Conservation (phyloP, 2,113 vertebrate genomes). For the Halichoeres trimaculatus region DNA sequence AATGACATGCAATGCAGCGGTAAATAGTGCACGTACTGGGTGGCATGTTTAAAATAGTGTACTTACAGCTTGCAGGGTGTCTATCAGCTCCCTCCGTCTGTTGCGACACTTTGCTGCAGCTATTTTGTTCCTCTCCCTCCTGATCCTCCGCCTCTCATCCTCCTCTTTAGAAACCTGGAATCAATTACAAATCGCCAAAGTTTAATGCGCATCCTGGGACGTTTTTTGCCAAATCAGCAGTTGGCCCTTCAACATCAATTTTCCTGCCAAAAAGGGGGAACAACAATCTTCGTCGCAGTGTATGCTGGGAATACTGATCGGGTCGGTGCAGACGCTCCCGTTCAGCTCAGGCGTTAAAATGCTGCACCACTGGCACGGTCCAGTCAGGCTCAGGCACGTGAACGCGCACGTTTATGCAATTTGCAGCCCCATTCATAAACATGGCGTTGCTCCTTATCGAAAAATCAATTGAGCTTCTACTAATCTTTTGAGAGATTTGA, state of each 20-base stretch:
- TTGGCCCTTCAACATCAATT: slow-evolving; percentile 31
- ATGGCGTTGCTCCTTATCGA: slow-evolving; percentile 17
- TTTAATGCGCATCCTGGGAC: slow-evolving; percentile 24
- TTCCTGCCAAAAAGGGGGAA: slow-evolving; percentile 18
- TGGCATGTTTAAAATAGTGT: background rate
- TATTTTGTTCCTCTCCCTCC: slow-evolving; percentile 97
- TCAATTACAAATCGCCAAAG: slow-evolving; percentile 48
- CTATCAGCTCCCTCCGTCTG: slow-evolving; percentile 92
- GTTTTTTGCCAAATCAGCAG: slow-evolving; percentile 38
- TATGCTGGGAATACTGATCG: slow-evolving; percentile 52
- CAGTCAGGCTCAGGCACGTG: slow-evolving; percentile 37
- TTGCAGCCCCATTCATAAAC: slow-evolving; percentile 44
- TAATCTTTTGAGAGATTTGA: slow-evolving; percentile 18
- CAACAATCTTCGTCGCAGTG: slow-evolving; percentile 19
- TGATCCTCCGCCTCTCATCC: slow-evolving; percentile 92
- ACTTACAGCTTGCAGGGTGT: slow-evolving; percentile 94
- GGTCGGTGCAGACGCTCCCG: slow-evolving; percentile 38
- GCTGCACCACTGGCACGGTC: slow-evolving; percentile 70
- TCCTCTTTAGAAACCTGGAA: slow-evolving; percentile 92
- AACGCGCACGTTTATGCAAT: slow-evolving; percentile 55
- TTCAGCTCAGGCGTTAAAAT: slow-evolving; percentile 59
- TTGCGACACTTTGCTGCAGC: slow-evolving; percentile 97
- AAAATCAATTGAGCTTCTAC: slow-evolving; percentile 10
- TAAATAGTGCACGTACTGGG: background rate
- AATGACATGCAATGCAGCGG: slow-evolving; percentile 1